These are phyloP conservation scores for Eupithecia abbreviata DNA, from an alignment of 2,888 invertebrate species.

Conservation along the genomic window DNA sequence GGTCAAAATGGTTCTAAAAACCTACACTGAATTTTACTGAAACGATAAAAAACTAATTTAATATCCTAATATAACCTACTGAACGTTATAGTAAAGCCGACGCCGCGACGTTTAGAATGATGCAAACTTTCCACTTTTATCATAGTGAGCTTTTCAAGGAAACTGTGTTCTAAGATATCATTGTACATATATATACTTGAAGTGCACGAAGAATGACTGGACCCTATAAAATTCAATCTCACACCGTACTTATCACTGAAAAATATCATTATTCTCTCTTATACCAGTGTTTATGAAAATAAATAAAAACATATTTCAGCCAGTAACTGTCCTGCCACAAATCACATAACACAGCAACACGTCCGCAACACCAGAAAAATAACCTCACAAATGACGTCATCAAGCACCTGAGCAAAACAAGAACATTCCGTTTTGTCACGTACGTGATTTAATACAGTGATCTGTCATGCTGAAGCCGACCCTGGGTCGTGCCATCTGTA, in stretches of 20 bases:
- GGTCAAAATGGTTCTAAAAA: no score
- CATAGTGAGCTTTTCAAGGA: neutral
- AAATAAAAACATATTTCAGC: no score
- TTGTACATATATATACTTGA: no score
- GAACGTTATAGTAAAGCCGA: no score
- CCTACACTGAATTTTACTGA: no score
- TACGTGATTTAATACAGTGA: constrained; percentile 67
- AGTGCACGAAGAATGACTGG: no score
- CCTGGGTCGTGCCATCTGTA: constrained; percentile 56
- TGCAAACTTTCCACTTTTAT: neutral
- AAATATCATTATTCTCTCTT: neutral
- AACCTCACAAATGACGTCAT: constrained; percentile 54
- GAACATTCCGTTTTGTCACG: constrained; percentile 64
- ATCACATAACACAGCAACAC: neutral
- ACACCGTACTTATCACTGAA: neutral
- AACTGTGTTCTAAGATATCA: no score
- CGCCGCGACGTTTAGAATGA: no score
- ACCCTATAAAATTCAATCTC: no score
- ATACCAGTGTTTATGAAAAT: no score
- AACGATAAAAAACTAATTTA: no score
- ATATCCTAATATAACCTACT: no score
- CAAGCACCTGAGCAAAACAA: constrained; percentile 60
- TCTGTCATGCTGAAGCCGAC: constrained; percentile 70
- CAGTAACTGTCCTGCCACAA: neutral
- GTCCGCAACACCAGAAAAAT: constrained; percentile 30